These are phyloP conservation scores for Propithecus coquereli DNA, from an alignment of 2,113 vertebrate species.

Conservation along the genomic window DNA sequence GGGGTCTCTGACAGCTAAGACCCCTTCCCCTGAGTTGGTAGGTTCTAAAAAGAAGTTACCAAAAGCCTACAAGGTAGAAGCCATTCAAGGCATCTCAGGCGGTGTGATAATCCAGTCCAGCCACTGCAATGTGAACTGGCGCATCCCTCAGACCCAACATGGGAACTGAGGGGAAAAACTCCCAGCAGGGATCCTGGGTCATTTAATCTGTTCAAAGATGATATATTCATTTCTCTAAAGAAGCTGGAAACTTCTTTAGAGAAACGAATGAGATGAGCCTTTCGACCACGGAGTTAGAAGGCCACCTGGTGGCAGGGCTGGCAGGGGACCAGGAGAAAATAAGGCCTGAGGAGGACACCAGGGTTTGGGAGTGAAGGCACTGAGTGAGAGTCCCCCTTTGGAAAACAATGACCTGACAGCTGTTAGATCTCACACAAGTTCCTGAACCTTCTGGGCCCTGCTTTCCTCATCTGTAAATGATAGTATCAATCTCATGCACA, in stretches of 20 bases:
- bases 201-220: not conserved
- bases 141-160: not conserved
- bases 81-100: not conserved
- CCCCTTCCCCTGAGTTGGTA: not conserved
- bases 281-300: not conserved
- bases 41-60: not conserved
- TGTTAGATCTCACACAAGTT: not conserved
- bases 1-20: not conserved
- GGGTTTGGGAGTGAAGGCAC: not conserved
- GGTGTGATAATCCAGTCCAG: not conserved
- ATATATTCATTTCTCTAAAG: not conserved
- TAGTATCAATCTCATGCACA: not conserved
- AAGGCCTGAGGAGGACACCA: not conserved
- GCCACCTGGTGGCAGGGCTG: conserved; percentile 53
- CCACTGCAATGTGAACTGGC: not conserved
- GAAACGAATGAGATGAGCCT: not conserved
- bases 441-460: not conserved
- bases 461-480: not conserved
- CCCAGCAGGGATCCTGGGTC: not conserved
- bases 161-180: not conserved
- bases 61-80: not conserved
- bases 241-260: not conserved
- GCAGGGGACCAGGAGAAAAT: not conserved
- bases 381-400: not conserved
- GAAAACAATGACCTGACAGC: not conserved